Evolutionary conservation across 2,888 invertebrate species (phyloP).

Genomic region (Tenthredo notha): DNA sequence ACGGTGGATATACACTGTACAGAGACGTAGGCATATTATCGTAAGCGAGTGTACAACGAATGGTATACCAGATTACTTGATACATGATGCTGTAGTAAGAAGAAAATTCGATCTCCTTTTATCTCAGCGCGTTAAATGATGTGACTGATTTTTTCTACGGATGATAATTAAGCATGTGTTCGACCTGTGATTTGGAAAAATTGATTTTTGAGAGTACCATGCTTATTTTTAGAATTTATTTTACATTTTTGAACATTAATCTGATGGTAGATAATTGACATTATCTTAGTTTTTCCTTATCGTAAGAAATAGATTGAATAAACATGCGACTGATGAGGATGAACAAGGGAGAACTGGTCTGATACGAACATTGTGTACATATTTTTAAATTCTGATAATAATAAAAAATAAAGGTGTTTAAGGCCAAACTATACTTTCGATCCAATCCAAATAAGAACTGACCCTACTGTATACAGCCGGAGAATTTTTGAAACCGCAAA

Average conservation of each 20-base stretch:
- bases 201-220: background rate
- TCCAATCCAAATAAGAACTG: conserved; percentile 76
- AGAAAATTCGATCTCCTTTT: too few relatives aligned
- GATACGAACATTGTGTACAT: background rate
- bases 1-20: background rate
- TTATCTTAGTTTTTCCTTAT: background rate
- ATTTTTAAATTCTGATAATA: conserved; percentile 4
- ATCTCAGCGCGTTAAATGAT: too few relatives aligned
- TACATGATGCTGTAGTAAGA: too few relatives aligned
- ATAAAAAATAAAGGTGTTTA: background rate
- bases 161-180: background rate
- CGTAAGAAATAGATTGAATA: background rate
- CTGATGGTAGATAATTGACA: too few relatives aligned
- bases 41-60: background rate
- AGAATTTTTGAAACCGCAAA: conserved; percentile 75
- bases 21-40: background rate
- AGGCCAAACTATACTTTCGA: conserved; percentile 77
- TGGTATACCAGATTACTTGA: too few relatives aligned
- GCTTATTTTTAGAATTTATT: background rate
- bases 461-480: conserved; percentile 78
- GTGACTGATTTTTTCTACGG: background rate
- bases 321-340: background rate
- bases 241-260: too few relatives aligned
- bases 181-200: background rate
- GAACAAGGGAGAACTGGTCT: background rate